Evolutionary conservation across 1,140 invertebrate genomes (phyloP), one percentile per base, ranked within the genome.

Genomic region (Drosophila tristis): DNA sequence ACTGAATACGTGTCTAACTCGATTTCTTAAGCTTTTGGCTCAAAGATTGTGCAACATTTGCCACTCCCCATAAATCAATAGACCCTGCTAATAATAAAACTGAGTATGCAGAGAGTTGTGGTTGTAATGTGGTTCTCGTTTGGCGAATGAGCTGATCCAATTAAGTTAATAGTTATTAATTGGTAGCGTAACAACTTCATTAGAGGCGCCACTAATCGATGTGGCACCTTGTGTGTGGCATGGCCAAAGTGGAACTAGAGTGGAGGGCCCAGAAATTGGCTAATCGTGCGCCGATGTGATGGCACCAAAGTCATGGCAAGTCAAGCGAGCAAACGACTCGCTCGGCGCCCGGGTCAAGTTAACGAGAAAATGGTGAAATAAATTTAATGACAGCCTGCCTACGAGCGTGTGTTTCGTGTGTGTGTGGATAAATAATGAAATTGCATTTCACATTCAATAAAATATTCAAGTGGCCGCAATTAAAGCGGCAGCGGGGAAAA

Each of bases 391-490:
- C 72, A 39, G 54, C 11, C 13, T 44, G 68, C 29, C 16, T 35
- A 50, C 2, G 50, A 60, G 42, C 42, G 50, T 53, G 56, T 71
- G 66, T 54, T 47, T 66, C 48, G 56, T 50, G 59, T 44, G 42
- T 66, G 63, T 54, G 63, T 79, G 43, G 43, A 76, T 72, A 55
- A 73, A 68, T 78, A 82, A 78, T 76, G 71, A 73, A 87, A 76
- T 70, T 67, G 75, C 59, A 73, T 76, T 82, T 63, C 79, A 67
- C 71, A 87, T 78, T 87, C 64, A 64, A 86, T 87, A 86, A 80
- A 74, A 75, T 44, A 66, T 49, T 64, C 58, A 79, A 67, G 65
- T 45, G 53, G 59, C 55, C 51, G 64, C 71, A 76, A 89, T 89
- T 79, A 89, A 89, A 76, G 44, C 74, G 66, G 55, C 53, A 72